phyloP scores from a whole-genome alignment of 2,797 vertebrate species.

The Loris lydekkerianus region DNA sequence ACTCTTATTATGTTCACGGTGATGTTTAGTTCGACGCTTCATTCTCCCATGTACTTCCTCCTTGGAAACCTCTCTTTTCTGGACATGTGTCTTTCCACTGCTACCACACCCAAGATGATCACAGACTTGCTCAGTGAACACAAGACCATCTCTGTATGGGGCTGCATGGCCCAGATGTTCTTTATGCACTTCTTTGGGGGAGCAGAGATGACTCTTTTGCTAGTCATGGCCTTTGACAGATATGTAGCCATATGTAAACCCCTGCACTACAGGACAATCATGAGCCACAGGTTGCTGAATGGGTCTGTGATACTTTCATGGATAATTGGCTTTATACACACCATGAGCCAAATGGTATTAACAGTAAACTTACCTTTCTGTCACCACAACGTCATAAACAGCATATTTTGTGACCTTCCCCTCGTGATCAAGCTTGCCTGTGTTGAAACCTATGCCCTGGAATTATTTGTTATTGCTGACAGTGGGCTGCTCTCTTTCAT shows the following conservation, averaged over 20 bases:
- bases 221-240: slow-evolving; percentile 85
- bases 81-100: slow-evolving; percentile 63
- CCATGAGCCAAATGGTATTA: slow-evolving; percentile 77
- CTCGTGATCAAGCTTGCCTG: slow-evolving; percentile 84
- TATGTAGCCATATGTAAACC: slow-evolving; percentile 86
- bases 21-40: neutral
- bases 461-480: slow-evolving; percentile 83
- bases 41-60: slow-evolving; percentile 79
- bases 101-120: slow-evolving; percentile 74
- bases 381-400: slow-evolving; percentile 77
- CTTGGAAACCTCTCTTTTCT: slow-evolving; percentile 76
- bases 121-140: slow-evolving; percentile 49
- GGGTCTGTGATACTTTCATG: slow-evolving; percentile 75
- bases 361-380: slow-evolving; percentile 80
- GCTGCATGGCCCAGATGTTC: slow-evolving; percentile 84
- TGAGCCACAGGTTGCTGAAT: slow-evolving; percentile 71
- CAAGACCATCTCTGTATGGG: slow-evolving; percentile 74
- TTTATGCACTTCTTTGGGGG: slow-evolving; percentile 83
- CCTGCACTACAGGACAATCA: slow-evolving; percentile 77
- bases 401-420: slow-evolving; percentile 84
- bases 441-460: slow-evolving; percentile 76
- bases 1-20: slow-evolving; percentile 66
- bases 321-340: slow-evolving; percentile 81
- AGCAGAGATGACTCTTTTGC: slow-evolving; percentile 80
- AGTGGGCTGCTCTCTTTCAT: slow-evolving; percentile 82